Evolutionary conservation across 2,113 vertebrate species (phyloP).

Genomic region (Tringa solitaria): DNA sequence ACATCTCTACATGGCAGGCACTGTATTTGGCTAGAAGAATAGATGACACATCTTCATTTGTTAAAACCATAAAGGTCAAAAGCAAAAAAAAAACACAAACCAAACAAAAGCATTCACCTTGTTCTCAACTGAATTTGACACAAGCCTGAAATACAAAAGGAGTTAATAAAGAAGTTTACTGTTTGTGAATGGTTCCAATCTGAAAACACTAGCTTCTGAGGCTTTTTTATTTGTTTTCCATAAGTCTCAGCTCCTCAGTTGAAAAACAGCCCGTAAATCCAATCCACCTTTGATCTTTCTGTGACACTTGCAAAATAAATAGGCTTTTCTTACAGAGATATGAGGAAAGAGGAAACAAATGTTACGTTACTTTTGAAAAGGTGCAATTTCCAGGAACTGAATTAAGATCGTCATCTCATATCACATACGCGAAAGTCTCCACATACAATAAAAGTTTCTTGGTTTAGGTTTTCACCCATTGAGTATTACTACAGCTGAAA

Average conservation of each 20-base stretch:
- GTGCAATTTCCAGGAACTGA: background rate
- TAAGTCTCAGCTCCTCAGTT: background rate
- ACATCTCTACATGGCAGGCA: fast-evolving
- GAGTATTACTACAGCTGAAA: background rate
- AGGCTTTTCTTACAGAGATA: background rate
- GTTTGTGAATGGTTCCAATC: background rate
- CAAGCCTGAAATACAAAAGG: background rate
- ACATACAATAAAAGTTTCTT: background rate
- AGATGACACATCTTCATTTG: background rate
- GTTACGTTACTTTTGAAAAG: background rate
- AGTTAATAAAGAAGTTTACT: background rate
- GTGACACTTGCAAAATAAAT: background rate
- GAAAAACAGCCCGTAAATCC: background rate
- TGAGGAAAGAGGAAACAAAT: background rate
- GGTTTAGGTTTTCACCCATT: background rate
- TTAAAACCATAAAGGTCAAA: background rate
- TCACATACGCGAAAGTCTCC: background rate
- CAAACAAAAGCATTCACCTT: background rate
- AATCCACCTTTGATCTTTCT: background rate
- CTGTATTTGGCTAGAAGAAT: background rate
- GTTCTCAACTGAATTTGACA: background rate
- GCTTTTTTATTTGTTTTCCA: background rate
- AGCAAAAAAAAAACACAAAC: background rate
- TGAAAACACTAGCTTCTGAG: background rate
- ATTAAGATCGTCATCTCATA: background rate